Conservation (phyloP, 2,113 vertebrate genomes). For the Romanogobio albipinnatus region DNA sequence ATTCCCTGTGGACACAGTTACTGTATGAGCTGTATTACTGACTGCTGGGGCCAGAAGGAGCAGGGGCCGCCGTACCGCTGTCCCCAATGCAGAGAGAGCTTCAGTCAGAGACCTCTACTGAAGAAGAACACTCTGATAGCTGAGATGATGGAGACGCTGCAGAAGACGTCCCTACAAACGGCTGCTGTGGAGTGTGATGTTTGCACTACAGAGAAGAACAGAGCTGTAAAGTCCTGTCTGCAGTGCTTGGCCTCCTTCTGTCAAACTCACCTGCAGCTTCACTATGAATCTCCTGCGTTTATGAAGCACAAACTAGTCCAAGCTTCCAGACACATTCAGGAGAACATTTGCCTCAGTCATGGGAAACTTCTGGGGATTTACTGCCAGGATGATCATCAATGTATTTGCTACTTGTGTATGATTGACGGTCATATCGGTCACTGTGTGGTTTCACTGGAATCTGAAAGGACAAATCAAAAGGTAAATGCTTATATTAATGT, state of each 20-base stretch:
- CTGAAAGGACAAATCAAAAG: slow-evolving; percentile 1
- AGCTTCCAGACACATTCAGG: neutral
- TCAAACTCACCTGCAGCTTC: slow-evolving; percentile 33
- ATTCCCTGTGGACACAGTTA: too few species aligned
- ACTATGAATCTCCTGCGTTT: slow-evolving; percentile 34
- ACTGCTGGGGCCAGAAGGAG: too few species aligned
- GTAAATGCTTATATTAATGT: neutral
- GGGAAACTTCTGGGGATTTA: neutral
- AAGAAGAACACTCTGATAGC: slow-evolving; percentile 40
- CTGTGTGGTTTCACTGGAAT: neutral
- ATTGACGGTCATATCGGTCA: slow-evolving; percentile 15
- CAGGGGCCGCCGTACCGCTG: slow-evolving; percentile 22
- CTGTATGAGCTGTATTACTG: too few species aligned
- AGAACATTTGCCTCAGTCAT: neutral
- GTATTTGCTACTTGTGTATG: slow-evolving; percentile 42
- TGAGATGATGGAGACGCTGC: slow-evolving; percentile 46
- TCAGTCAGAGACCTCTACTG: slow-evolving; percentile 37
- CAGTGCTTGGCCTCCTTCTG: slow-evolving; percentile 43
- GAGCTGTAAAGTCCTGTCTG: slow-evolving; percentile 19
- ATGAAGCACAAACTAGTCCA: slow-evolving; percentile 4
- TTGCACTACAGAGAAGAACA: slow-evolving; percentile 37
- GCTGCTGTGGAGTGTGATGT: slow-evolving; percentile 30
- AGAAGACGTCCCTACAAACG: slow-evolving; percentile 3
- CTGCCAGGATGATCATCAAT: slow-evolving; percentile 1
- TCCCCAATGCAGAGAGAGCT: slow-evolving; percentile 11